phyloP scores from a whole-genome alignment of 2,888 invertebrate species.

The Macaria notata region DNA sequence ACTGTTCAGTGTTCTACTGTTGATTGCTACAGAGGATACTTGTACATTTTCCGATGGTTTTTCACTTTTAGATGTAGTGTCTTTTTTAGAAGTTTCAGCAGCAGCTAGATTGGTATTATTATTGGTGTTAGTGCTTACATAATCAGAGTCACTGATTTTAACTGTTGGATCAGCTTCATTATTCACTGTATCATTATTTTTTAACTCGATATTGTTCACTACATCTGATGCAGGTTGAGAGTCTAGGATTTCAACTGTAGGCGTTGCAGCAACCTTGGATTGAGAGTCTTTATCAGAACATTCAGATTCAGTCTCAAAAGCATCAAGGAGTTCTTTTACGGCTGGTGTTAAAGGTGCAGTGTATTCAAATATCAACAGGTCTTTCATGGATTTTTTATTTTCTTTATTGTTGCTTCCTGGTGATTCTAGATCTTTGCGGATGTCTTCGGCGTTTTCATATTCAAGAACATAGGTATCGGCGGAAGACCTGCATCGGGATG shows the following conservation, averaged over 20 bases:
- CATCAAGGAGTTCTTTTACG: constrained; percentile 60
- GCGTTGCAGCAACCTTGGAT: constrained; percentile 50
- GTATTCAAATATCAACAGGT: constrained; percentile 53
- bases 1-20: too few relatives aligned
- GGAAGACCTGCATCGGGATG: constrained; percentile 58
- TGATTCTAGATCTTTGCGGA: constrained; percentile 52
- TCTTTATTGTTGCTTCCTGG: constrained; percentile 27
- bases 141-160: constrained; percentile 23
- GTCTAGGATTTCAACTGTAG: constrained; percentile 21
- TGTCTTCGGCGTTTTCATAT: constrained; percentile 52
- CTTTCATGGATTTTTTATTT: constrained; percentile 49
- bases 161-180: constrained; percentile 24
- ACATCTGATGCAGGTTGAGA: not conserved
- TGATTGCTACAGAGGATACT: too few relatives aligned
- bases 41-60: too few relatives aligned
- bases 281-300: constrained; percentile 45
- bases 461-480: constrained; percentile 66
- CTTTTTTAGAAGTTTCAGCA: too few relatives aligned
- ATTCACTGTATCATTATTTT: constrained; percentile 26
- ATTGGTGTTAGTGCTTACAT: not conserved
- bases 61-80: too few relatives aligned
- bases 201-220: not conserved
- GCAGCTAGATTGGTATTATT: too few relatives aligned
- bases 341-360: constrained; percentile 62
- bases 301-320: constrained; percentile 62